These are phyloP conservation scores for Phainopepla nitens DNA, from an alignment of 2,113 vertebrate species.

Conservation along the genomic window DNA sequence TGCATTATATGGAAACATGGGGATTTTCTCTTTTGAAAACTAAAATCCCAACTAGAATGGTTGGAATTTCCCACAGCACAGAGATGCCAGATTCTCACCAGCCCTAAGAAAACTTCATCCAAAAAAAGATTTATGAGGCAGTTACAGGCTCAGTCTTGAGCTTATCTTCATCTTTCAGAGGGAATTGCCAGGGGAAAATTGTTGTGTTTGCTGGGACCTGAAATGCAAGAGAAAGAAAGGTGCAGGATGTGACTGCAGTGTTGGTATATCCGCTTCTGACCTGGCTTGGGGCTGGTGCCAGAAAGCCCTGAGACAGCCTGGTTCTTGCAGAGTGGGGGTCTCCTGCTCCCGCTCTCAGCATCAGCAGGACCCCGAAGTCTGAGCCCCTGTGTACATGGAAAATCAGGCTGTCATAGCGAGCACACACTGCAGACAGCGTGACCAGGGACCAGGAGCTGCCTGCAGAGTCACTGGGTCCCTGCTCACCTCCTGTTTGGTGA, in stretches of 20 bases:
- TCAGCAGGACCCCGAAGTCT: fast-evolving
- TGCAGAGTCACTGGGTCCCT: background rate
- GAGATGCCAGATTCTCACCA: background rate
- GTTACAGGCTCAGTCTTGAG: background rate
- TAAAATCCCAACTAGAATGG: background rate
- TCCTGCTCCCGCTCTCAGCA: background rate
- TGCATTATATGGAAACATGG: background rate
- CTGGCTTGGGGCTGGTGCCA: fast-evolving
- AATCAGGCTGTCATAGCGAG: background rate
- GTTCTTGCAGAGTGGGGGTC: too few relatives aligned
- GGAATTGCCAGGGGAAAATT: background rate
- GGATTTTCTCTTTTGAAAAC: background rate
- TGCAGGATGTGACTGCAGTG: background rate
- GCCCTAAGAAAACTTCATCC: background rate
- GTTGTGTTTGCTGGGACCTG: background rate
- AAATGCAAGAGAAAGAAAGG: background rate
- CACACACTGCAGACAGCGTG: fast-evolving
- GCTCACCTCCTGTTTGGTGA: background rate
- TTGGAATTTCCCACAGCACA: background rate
- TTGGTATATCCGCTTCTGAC: fast-evolving
- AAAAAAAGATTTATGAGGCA: background rate
- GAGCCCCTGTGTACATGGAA: fast-evolving
- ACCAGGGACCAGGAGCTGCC: background rate
- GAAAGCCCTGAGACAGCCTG: background rate
- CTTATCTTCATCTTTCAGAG: background rate